A percentile compares a stretch with the other conserved stretches of the same genome.
phyloP scores from a whole-genome alignment of 2,113 vertebrate species.

The Pelusios castaneus region DNA sequence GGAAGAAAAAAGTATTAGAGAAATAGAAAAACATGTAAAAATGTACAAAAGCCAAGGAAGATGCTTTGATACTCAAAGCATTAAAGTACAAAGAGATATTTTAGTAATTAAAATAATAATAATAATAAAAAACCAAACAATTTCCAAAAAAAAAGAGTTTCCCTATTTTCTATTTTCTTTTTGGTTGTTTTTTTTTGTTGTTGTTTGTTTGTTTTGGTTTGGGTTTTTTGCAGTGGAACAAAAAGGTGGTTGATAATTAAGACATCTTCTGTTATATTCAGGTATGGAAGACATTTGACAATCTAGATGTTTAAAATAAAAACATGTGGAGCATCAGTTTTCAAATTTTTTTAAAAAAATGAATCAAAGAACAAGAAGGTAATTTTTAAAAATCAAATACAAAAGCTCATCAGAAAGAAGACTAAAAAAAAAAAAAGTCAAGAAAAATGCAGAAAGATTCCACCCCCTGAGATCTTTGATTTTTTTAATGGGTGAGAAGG shows the following conservation, averaged over 20 bases:
- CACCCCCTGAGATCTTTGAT: not conserved
- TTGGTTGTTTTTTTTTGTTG: conserved; percentile 31
- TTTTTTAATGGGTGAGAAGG: not conserved
- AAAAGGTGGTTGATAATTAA: conserved; percentile 72
- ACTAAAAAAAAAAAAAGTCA: conserved; percentile 60
- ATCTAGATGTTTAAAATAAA: conserved; percentile 64
- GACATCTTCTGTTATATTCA: conserved; percentile 73
- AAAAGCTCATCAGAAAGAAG: conserved; percentile 52
- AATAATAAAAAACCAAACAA: conserved; percentile 58
- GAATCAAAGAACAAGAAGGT: conserved; percentile 40
- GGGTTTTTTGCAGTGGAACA: conserved; percentile 54
- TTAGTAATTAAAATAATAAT: conserved; percentile 76
- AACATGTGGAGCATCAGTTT: conserved; percentile 73
- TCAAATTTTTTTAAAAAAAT: conserved; percentile 39
- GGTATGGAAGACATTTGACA: conserved; percentile 69
- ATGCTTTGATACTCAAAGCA: conserved; percentile 95
- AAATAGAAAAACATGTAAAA: conserved; percentile 92
- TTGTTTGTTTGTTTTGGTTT: conserved; percentile 37
- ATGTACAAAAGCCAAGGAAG: conserved; percentile 96
- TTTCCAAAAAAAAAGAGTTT: conserved; percentile 53
- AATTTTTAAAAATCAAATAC: conserved; percentile 52
- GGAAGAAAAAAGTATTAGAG: conserved; percentile 94
- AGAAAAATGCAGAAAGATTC: conserved; percentile 49
- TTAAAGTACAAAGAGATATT: conserved; percentile 82
- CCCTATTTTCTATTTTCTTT: not conserved